Evolutionary conservation across 2,113 vertebrate species (phyloP).

Genomic region (Phodopus roborovskii): DNA sequence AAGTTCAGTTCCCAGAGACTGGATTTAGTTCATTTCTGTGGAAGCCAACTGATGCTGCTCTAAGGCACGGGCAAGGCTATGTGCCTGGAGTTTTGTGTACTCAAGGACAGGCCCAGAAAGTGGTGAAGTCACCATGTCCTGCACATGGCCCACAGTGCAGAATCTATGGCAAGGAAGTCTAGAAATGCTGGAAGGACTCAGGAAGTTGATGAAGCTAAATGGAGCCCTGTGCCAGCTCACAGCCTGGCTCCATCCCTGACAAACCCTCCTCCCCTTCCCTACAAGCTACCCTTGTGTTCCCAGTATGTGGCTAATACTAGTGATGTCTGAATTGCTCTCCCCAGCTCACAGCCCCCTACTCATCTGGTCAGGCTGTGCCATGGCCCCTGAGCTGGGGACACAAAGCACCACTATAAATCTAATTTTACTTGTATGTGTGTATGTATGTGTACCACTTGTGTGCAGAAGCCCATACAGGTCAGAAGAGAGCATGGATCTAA

Average conservation of each 20-base stretch:
- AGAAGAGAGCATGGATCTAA: neutral
- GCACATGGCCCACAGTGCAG: accelerated
- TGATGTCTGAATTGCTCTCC: neutral
- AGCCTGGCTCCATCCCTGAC: neutral
- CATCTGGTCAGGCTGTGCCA: accelerated
- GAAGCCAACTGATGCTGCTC: neutral
- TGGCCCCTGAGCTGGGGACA: neutral
- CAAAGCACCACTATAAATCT: neutral
- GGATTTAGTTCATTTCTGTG: accelerated
- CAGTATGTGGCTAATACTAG: too few species aligned
- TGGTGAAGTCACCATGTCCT: too few species aligned
- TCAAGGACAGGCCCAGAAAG: neutral
- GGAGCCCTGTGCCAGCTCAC: neutral
- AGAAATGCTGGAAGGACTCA: neutral
- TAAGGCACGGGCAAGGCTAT: accelerated
- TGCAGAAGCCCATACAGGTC: neutral
- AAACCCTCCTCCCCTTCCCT: too few species aligned
- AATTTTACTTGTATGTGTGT: neutral
- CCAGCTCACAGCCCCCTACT: accelerated
- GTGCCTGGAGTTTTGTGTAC: neutral
- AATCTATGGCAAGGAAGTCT: neutral
- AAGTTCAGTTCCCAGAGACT: neutral
- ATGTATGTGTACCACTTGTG: neutral
- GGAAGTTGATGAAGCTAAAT: neutral
- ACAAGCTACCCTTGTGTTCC: accelerated